Percentiles rank a stretch among this genome's conserved stretches.
Evolutionary conservation across 2,888 invertebrate genomes (phyloP).

Genomic region (Candidula unifasciata): DNA sequence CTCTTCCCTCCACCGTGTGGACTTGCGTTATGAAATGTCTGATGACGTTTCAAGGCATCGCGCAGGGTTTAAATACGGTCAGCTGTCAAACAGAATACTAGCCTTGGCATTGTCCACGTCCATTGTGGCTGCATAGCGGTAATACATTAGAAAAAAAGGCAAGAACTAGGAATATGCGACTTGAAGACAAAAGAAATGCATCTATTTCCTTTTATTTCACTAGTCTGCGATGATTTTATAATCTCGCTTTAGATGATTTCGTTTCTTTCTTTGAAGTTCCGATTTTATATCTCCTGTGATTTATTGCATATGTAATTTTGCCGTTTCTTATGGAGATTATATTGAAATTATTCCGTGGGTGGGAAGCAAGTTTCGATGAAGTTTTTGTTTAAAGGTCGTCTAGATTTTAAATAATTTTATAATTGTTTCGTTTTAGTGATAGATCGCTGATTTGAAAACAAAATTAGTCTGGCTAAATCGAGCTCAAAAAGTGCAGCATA

Average conservation of each 20-base stretch:
- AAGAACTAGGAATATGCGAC: background rate
- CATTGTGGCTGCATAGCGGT: background rate
- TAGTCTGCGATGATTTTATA: constrained; percentile 11
- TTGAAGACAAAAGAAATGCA: background rate
- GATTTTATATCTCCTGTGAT: constrained; percentile 16
- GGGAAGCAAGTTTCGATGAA: constrained; percentile 18
- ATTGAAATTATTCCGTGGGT: background rate
- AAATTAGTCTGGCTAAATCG: background rate
- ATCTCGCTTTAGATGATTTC: background rate
- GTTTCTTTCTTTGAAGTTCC: constrained; percentile 12
- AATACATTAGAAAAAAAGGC: background rate
- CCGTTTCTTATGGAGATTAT: constrained; percentile 20
- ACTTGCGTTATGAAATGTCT: background rate
- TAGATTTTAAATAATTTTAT: background rate
- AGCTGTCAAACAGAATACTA: background rate
- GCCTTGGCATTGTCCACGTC: background rate
- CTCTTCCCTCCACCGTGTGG: no score
- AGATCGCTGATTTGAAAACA: background rate
- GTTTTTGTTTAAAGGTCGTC: background rate
- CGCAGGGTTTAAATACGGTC: background rate
- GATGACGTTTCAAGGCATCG: background rate
- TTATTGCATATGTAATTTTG: constrained; percentile 30
- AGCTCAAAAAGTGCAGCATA: background rate
- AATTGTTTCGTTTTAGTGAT: constrained; percentile 26
- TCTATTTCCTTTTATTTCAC: constrained; percentile 9